Conservation (phyloP, 2,888 invertebrate species). For the Macrophya annulata region DNA sequence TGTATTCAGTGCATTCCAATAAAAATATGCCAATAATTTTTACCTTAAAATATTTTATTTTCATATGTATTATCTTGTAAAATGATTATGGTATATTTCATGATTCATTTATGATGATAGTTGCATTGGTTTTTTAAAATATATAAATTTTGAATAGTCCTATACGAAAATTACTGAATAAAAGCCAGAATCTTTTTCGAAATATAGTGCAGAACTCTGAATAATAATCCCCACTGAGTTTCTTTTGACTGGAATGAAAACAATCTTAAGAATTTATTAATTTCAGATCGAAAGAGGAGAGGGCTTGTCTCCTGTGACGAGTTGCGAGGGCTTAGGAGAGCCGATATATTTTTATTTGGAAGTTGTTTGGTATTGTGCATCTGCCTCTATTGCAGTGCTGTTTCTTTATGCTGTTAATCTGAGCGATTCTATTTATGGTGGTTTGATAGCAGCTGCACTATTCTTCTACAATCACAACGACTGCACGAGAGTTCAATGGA, state of each 20-base stretch:
- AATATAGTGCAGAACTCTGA: neutral
- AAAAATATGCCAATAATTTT: neutral
- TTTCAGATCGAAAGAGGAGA: conserved; percentile 83
- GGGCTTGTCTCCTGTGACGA: conserved; percentile 84
- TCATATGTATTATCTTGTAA: too few relatives aligned
- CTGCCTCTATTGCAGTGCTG: conserved; percentile 85
- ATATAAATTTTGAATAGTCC: too few relatives aligned
- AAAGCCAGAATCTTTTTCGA: neutral
- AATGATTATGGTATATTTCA: too few relatives aligned
- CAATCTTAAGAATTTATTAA: neutral
- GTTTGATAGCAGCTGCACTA: conserved; percentile 85
- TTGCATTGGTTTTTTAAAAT: too few relatives aligned
- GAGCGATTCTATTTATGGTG: conserved; percentile 88
- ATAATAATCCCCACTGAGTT: neutral
- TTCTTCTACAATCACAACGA: conserved; percentile 93
- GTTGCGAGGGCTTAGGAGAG: conserved; percentile 91
- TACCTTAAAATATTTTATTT: neutral
- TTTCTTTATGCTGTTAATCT: conserved; percentile 86
- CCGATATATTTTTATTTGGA: conserved; percentile 92
- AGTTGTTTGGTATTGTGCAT: conserved; percentile 88
- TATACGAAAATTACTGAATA: too few relatives aligned
- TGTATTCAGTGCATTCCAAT: neutral
- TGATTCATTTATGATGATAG: too few relatives aligned
- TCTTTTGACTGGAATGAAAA: neutral
- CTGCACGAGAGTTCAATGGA: conserved; percentile 92